Base-by-base conservation (phyloP, 2,797 vertebrate species). In the Hirundo rustica region DNA sequence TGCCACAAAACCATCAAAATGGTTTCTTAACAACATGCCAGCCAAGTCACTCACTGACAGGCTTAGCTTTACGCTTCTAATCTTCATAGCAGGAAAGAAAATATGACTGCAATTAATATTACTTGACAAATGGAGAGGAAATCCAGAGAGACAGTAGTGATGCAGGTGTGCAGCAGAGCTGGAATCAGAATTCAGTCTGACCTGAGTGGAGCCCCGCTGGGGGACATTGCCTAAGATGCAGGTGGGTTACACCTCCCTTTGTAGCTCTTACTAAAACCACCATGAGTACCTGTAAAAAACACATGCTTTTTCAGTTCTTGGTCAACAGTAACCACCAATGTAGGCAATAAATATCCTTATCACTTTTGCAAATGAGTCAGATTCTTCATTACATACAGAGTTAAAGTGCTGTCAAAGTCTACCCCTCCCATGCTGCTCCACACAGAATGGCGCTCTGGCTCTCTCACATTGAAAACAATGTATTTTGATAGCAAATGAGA, bases 41-140 rank as follows among this genome's bases (percentile, higher is more conserved):
- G 42, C n/a, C 0, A 0, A 54, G 32, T 61, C 34, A n/a, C 27
- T 86, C 30, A 16, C 26, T n/a, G n/a, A n/a, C n/a, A n/a, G n/a
- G n/a, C n/a, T n/a, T 68, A 78, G 38, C 61, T 66, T 92, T 81
- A 85, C 36, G 4, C 12, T 61, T 42, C 68, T 92, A 38, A 83
- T 66, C 54, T 75, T 45, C 32, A 61, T 54, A 72, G 26, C 40
- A 66, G 62, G 50, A 61, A 74, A 53, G 50, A 65, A 85, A 93
- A 68, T 66, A 61, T 71, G 16, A 70, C 16, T 66, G 58, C 50
- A 86, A 40, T 88, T 88, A 88, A 68, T 75, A 44, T 68, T 30
- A 47, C 72, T 77, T 88, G 68, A 80, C 57, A 88, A 83, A 47
- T 4, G 21, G 61, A 76, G 53, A 91, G 47, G 2, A 5, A 71